phyloP scores from a whole-genome alignment of 2,797 vertebrate species.

The Neostethus bicornis region DNA sequence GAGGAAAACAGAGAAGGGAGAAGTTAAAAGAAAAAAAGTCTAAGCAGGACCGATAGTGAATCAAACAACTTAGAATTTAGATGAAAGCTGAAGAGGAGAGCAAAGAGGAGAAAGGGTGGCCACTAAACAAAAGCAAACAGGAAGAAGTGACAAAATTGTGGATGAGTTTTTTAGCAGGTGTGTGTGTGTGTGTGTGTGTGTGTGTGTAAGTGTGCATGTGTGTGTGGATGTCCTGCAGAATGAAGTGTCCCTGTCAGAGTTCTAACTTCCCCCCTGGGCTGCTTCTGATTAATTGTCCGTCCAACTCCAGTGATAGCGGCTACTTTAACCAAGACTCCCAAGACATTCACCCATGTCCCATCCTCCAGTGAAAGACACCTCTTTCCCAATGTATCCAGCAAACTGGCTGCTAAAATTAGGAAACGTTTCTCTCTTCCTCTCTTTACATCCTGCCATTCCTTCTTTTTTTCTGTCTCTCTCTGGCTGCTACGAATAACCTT shows the following conservation, averaged over 20 bases:
- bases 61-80: background rate
- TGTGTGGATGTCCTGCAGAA: conserved; percentile 68
- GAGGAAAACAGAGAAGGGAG: conserved; percentile 17
- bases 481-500: conserved; percentile 69
- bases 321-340: conserved; percentile 77
- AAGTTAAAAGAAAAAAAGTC: conserved; percentile 4
- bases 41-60: background rate
- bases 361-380: conserved; percentile 56
- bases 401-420: conserved; percentile 74
- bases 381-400: conserved; percentile 32
- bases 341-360: conserved; percentile 71
- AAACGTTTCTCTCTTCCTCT: conserved; percentile 19
- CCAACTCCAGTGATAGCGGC: conserved; percentile 76
- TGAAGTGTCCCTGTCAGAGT: conserved; percentile 78
- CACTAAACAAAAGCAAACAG: conserved; percentile 22
- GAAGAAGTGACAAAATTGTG: conserved; percentile 33
- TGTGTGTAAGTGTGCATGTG: too few relatives aligned
- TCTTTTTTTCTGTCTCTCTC: conserved; percentile 24
- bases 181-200: too few relatives aligned
- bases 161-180: conserved; percentile 53
- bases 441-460: conserved; percentile 14
- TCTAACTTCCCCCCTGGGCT: conserved; percentile 71
- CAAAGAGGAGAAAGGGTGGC: conserved; percentile 26
- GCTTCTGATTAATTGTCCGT: conserved; percentile 82
- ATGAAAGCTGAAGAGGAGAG: conserved; percentile 27